phyloP scores from a whole-genome alignment of 2,888 invertebrate species.

The Boloria euphrosyne region DNA sequence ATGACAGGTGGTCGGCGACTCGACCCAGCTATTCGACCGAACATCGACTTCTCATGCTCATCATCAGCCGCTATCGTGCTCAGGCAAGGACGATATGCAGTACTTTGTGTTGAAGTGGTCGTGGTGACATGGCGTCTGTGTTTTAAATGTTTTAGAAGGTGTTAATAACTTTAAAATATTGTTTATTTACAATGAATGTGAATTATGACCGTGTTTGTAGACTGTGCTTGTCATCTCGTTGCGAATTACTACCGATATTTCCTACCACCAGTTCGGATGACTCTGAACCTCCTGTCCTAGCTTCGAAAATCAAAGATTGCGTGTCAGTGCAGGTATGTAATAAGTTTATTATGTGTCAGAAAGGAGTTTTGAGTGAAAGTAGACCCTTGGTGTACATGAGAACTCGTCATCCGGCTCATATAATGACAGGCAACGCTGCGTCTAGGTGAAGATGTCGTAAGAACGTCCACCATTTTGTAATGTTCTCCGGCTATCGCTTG shows the following conservation, averaged over 20 bases:
- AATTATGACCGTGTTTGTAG: conserved; percentile 83
- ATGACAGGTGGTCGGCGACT: conserved; percentile 82
- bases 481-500: conserved; percentile 79
- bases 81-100: conserved; percentile 79
- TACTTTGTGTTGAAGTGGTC: conserved; percentile 81
- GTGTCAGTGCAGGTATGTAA: conserved; percentile 85
- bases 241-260: conserved; percentile 84
- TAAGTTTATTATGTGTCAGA: conserved; percentile 60
- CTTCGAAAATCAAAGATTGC: conserved; percentile 84
- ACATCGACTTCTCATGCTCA: conserved; percentile 83
- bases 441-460: conserved; percentile 83
- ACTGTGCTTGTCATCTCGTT: conserved; percentile 84
- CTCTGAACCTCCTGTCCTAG: conserved; percentile 80
- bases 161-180: conserved; percentile 60
- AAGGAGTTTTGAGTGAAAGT: conserved; percentile 78
- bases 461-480: conserved; percentile 83
- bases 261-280: conserved; percentile 81
- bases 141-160: conserved; percentile 67
- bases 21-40: conserved; percentile 78
- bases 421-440: conserved; percentile 77
- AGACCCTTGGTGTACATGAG: conserved; percentile 75
- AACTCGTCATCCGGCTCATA: conserved; percentile 80
- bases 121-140: conserved; percentile 81
- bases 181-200: conserved; percentile 81
- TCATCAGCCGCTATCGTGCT: conserved; percentile 82